Base-by-base conservation (phyloP, 2,797 vertebrate species). In the Alcedo atthis region DNA sequence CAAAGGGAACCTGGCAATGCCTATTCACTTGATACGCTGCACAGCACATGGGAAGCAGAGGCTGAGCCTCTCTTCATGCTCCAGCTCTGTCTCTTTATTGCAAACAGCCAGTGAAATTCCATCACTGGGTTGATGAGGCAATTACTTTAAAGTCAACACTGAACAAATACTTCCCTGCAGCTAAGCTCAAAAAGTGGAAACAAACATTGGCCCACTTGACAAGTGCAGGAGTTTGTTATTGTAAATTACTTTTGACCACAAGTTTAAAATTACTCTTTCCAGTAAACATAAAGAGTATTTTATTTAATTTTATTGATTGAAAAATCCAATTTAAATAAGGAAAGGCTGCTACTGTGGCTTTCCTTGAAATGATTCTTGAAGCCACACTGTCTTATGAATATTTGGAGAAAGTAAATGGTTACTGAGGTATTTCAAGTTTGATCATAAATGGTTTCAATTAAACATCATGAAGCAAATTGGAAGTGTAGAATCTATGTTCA, bases 221-320 rank as follows among this genome's bases (percentile, higher is more conserved):
- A 95, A 97, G 87, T 95, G 75, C 92, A 91, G 94, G 95, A 84
- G 82, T 95, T 96, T 92, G 66, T 90, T 90, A 63, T 66, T 91
- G 87, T 92, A 62, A 43, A 92, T 95, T 94, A 89, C 19, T 91
- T 49, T 24, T 74, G 69, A 81, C 92, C 81, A 28, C 90, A 93
- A 87, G 83, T 91, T 97, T 97, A 94, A 96, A 94, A 92, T 96
- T 87, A 93, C 93, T 73, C 26, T 94, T 97, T 96, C 87, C 81
- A 96, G 89, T 92, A 96, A 97, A 96, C 77, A 88, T 89, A 89
- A 97, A 92, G 48, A 92, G 42, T 95, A 97, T 96, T 97, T 96
- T 87, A 89, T 97, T 97, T 97, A 92, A 67, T 90, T 93, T 92
- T 93, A 94, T 94, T 97, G 96, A 97, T 91, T 95, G 68, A 96